A percentile compares a stretch with the other conserved stretches of the same genome.
Conservation (phyloP, 1,140 invertebrate species). For the Cyclargus thomasi region DNA sequence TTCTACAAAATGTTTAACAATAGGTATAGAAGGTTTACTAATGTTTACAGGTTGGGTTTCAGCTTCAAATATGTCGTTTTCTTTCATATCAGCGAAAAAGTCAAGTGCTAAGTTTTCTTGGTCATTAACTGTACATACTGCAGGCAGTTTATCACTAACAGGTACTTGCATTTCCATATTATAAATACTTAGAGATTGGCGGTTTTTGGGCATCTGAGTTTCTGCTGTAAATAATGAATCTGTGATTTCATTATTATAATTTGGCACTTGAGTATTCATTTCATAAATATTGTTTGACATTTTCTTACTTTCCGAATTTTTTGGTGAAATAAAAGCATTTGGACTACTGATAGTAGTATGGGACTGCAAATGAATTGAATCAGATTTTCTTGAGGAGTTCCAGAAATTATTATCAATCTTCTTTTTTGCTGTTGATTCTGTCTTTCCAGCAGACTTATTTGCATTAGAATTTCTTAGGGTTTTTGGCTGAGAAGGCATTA, state of each 20-base stretch:
- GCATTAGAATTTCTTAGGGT: slow-evolving; percentile 36
- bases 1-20: slow-evolving; percentile 18
- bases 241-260: slow-evolving; percentile 18
- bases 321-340: slow-evolving; percentile 27
- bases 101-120: slow-evolving; percentile 43
- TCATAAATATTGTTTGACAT: slow-evolving; percentile 41
- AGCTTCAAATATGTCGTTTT: slow-evolving; percentile 46
- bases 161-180: slow-evolving; percentile 42
- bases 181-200: slow-evolving; percentile 31
- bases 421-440: slow-evolving; percentile 42
- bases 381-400: slow-evolving; percentile 50
- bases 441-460: slow-evolving; percentile 40
- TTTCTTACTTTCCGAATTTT: slow-evolving; percentile 16
- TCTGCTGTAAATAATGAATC: slow-evolving; percentile 29
- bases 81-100: slow-evolving; percentile 40
- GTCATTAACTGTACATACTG: slow-evolving; percentile 37
- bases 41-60: slow-evolving; percentile 35
- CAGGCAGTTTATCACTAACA: slow-evolving; percentile 33
- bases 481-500: slow-evolving; percentile 44
- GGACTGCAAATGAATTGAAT: slow-evolving; percentile 40
- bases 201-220: slow-evolving; percentile 33
- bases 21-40: slow-evolving; percentile 14
- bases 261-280: slow-evolving; percentile 37
- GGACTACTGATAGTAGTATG: slow-evolving; percentile 32
- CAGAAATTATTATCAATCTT: slow-evolving; percentile 53